Percentiles rank a stretch among this genome's conserved stretches.
Evolutionary conservation across 2,888 invertebrate species (phyloP).

Genomic region (Smittia aterrima): DNA sequence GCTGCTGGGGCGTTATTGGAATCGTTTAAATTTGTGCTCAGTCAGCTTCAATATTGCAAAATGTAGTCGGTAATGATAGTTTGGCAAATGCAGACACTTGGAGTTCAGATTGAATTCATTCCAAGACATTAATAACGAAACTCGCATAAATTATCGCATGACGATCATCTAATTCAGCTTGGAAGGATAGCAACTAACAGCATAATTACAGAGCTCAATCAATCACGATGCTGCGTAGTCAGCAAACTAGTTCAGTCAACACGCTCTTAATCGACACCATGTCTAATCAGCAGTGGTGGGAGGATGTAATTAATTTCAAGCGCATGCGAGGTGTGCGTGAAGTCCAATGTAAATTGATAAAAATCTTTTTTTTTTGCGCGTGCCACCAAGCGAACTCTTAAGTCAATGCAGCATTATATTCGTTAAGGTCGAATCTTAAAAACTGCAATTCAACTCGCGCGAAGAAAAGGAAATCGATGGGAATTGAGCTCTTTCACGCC

Average conservation of each 20-base stretch:
- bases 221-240: no score
- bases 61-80: background rate
- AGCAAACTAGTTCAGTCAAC: no score
- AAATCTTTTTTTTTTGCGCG: background rate
- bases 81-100: background rate
- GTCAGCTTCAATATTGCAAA: background rate
- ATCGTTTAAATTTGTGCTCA: no score
- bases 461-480: background rate
- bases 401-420: background rate
- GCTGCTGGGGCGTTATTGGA: background rate
- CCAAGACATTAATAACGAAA: background rate
- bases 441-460: background rate
- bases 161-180: background rate
- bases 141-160: background rate
- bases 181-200: background rate
- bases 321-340: background rate
- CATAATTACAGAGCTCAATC: background rate
- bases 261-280: no score
- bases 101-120: background rate
- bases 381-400: background rate
- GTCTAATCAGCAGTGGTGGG: background rate
- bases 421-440: background rate
- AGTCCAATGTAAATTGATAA: background rate
- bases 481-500: background rate
- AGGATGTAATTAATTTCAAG: background rate